These are phyloP conservation scores for Myzus persicae DNA, from an alignment of 1,140 invertebrate species.

Conservation along the genomic window DNA sequence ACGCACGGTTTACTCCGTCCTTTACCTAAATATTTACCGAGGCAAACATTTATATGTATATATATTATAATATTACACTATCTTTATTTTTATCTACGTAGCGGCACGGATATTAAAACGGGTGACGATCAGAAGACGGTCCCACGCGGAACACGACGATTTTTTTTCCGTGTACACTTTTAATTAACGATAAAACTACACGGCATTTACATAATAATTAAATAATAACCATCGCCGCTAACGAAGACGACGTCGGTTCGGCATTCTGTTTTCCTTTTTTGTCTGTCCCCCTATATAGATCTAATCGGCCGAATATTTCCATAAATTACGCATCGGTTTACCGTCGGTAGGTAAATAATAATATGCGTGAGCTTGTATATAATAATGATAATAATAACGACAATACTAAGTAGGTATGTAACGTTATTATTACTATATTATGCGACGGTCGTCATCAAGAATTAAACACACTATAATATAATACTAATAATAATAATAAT, in stretches of 20 bases:
- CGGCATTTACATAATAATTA: not conserved
- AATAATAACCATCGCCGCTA: not conserved
- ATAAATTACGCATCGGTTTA: not conserved
- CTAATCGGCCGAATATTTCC: not conserved
- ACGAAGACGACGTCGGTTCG: not conserved
- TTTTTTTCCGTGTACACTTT: not conserved
- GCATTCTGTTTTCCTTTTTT: not conserved
- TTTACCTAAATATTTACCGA: not conserved
- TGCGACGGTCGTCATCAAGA: not conserved
- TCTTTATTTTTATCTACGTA: not conserved
- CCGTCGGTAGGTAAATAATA: not conserved
- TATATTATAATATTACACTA: not conserved
- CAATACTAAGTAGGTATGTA: not conserved
- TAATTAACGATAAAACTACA: not conserved
- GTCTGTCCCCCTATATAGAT: not conserved
- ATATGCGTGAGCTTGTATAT: too few species aligned
- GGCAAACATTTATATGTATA: not conserved
- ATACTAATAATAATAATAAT: not conserved
- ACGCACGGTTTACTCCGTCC: not conserved
- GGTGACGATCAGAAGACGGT: not conserved
- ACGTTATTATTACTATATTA: not conserved
- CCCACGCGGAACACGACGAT: not conserved
- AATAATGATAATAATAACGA: too few species aligned
- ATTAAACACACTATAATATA: not conserved
- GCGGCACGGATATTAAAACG: not conserved